Conservation (phyloP, 2,888 invertebrate genomes). For the Heliconius sara region DNA sequence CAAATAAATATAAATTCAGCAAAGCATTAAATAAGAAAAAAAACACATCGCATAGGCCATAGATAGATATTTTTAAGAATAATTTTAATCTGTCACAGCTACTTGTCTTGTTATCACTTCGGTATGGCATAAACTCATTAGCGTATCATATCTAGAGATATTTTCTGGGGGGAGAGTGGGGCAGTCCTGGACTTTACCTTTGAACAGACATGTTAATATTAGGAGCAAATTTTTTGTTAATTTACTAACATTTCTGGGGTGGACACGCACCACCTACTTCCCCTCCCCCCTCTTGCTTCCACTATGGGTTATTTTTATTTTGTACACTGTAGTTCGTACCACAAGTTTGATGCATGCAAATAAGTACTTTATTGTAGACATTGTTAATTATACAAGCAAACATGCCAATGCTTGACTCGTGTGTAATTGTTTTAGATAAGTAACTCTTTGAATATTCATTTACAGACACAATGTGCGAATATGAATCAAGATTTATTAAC, state of each 20-base stretch:
- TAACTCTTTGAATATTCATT: slow-evolving; percentile 16
- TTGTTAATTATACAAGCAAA: slow-evolving; percentile 5
- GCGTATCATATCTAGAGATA: not conserved
- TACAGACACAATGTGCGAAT: not conserved
- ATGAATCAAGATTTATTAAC: not conserved
- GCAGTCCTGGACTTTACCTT: too few species aligned
- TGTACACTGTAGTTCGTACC: slow-evolving; percentile 1
- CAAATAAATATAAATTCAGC: not conserved
- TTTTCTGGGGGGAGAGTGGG: too few species aligned
- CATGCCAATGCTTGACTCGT: not conserved
- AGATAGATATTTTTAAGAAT: slow-evolving; percentile 24
- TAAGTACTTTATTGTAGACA: slow-evolving; percentile 9
- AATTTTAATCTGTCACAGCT: slow-evolving; percentile 13
- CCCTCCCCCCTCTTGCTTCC: too few species aligned
- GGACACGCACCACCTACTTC: too few species aligned
- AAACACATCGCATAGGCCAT: slow-evolving; percentile 17
- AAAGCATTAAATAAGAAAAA: not conserved
- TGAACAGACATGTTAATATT: too few species aligned
- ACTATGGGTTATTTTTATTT: too few species aligned
- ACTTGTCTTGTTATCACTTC: slow-evolving; percentile 20
- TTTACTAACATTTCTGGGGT: too few species aligned
- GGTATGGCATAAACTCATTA: slow-evolving; percentile 10
- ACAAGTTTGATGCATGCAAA: slow-evolving; percentile 22
- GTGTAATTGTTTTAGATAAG: slow-evolving; percentile 9
- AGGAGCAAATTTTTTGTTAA: too few species aligned